A percentile compares a stretch with the other conserved stretches of the same genome.
Conservation (phyloP, 2,113 vertebrate species). For the Naja naja region DNA sequence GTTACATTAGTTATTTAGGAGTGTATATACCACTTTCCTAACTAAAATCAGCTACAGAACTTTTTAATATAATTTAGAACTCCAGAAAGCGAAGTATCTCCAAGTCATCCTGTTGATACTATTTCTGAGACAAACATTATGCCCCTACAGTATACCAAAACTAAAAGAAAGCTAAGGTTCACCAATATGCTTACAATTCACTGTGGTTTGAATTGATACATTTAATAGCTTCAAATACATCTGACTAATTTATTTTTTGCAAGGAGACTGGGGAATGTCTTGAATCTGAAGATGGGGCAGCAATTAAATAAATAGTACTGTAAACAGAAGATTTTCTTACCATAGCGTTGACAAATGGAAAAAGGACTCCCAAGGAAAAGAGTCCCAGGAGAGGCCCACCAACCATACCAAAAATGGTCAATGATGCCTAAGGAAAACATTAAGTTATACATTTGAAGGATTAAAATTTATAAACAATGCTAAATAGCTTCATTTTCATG, state of each 20-base stretch:
- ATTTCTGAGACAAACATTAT: neutral
- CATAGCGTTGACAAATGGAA: constrained; percentile 80
- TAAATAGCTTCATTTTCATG: neutral
- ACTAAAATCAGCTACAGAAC: neutral
- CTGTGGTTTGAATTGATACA: neutral
- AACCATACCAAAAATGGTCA: constrained; percentile 94
- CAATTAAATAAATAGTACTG: neutral
- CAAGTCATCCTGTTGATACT: neutral
- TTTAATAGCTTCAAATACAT: neutral
- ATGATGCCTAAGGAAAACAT: constrained; percentile 78
- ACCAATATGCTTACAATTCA: neutral
- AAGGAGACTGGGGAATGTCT: neutral
- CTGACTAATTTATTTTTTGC: neutral
- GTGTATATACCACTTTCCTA: neutral
- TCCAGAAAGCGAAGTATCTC: neutral
- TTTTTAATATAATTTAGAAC: neutral
- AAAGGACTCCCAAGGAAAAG: constrained; percentile 88
- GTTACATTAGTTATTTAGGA: neutral
- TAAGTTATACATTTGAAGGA: constrained; percentile 13
- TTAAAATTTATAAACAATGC: neutral
- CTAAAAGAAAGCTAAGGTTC: neutral
- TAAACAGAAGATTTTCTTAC: constrained; percentile 75
- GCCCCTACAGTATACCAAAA: neutral
- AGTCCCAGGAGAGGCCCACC: constrained; percentile 91
- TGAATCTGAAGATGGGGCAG: neutral